Evolutionary conservation across 2,888 invertebrate species (phyloP).

Genomic region (Hydropsyche betteni): DNA sequence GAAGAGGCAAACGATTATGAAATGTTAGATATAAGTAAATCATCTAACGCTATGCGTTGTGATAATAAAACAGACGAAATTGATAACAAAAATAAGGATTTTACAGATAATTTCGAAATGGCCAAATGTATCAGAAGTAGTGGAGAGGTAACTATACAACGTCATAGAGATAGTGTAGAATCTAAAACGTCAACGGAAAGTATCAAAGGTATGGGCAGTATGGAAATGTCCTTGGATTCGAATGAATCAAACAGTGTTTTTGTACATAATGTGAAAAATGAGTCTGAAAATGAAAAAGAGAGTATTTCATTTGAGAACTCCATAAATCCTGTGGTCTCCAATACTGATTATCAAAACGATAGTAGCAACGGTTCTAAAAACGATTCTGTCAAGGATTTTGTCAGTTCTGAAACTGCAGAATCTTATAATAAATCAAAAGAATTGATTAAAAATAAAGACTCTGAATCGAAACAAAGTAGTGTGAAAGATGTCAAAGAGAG

Average conservation of each 20-base stretch:
- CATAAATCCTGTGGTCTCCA: slow-evolving; percentile 44
- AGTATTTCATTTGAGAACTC: slow-evolving; percentile 53
- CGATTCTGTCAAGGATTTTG: slow-evolving; percentile 20
- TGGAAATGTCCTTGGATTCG: slow-evolving; percentile 48
- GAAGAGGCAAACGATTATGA: slow-evolving; percentile 43
- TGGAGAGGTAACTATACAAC: slow-evolving; percentile 25
- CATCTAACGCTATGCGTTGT: neutral
- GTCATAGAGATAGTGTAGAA: slow-evolving; percentile 59
- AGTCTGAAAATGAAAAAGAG: slow-evolving; percentile 59
- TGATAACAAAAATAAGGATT: slow-evolving; percentile 40
- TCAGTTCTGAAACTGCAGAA: slow-evolving; percentile 22
- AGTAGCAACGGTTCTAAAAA: slow-evolving; percentile 41
- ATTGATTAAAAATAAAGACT: slow-evolving; percentile 39
- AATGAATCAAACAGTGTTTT: slow-evolving; percentile 51
- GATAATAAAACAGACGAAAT: slow-evolving; percentile 46
- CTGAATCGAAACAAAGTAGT: slow-evolving; percentile 43
- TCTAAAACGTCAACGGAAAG: slow-evolving; percentile 57
- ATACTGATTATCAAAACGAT: slow-evolving; percentile 44
- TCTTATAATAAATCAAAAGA: slow-evolving; percentile 43
- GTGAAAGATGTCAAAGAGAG: slow-evolving; percentile 56
- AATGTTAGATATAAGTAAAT: slow-evolving; percentile 5
- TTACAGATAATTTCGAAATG: slow-evolving; percentile 35
- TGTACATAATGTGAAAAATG: slow-evolving; percentile 53
- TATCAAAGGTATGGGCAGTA: slow-evolving; percentile 48
- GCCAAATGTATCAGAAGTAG: slow-evolving; percentile 45